These are phyloP conservation scores for Xyrichtys novacula DNA, from an alignment of 2,797 vertebrate species.

Conservation along the genomic window DNA sequence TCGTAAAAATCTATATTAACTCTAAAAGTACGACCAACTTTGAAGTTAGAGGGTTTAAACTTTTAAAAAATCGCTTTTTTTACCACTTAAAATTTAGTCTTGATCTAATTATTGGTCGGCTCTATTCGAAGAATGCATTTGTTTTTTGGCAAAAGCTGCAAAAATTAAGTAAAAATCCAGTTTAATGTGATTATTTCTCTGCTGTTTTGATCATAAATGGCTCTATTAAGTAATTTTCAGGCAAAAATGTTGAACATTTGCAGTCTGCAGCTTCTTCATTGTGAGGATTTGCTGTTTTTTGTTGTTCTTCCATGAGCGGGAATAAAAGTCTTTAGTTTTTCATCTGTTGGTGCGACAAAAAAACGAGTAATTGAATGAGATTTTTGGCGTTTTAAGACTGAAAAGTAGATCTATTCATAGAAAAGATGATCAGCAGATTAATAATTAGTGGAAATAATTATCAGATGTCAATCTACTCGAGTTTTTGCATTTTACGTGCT, in stretches of 20 bases:
- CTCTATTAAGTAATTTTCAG: not conserved
- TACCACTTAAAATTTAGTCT: not conserved
- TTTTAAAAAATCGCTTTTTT: not conserved
- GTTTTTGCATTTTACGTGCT: too few species aligned
- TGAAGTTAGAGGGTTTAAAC: not conserved
- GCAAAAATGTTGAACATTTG: not conserved
- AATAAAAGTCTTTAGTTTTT: not conserved
- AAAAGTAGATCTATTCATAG: too few species aligned
- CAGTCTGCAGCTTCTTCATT: not conserved
- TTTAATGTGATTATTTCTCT: not conserved
- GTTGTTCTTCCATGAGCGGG: too few species aligned
- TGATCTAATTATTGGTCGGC: not conserved
- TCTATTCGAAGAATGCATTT: not conserved
- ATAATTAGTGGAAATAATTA: too few species aligned
- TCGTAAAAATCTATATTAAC: too few species aligned
- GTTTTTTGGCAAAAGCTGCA: not conserved
- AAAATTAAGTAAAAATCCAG: not conserved
- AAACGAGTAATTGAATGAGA: too few species aligned
- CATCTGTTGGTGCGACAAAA: not conserved
- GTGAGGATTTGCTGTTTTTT: not conserved
- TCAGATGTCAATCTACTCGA: too few species aligned
- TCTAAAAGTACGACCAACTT: not conserved
- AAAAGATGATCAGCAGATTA: too few species aligned
- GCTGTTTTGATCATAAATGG: not conserved
- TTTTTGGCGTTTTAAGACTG: too few species aligned